Evolutionary conservation across 2,888 invertebrate species (phyloP).

Genomic region (Mylabris sibirica): DNA sequence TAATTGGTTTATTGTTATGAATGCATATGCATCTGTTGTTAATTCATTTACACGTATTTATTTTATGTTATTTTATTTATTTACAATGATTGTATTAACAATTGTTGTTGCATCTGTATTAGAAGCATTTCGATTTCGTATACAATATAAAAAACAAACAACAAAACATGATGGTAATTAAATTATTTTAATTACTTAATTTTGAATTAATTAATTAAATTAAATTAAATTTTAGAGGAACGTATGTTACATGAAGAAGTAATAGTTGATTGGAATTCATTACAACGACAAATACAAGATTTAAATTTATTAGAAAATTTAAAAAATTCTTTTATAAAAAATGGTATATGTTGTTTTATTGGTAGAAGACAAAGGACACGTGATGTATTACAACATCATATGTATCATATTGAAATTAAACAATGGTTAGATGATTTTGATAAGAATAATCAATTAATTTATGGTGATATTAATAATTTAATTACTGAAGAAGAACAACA

Average conservation of each 20-base stretch:
- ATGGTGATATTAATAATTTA: background rate
- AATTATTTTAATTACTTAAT: too few relatives aligned
- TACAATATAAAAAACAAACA: slow-evolving; percentile 85
- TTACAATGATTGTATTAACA: slow-evolving; percentile 90
- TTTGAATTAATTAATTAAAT: too few relatives aligned
- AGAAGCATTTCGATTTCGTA: slow-evolving; percentile 87
- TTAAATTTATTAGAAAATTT: slow-evolving; percentile 63
- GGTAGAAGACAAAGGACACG: slow-evolving; percentile 78
- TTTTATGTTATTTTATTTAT: slow-evolving; percentile 88
- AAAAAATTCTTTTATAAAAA: slow-evolving; percentile 62
- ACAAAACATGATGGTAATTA: slow-evolving; percentile 78
- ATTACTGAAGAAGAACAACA: background rate
- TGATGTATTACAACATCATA: slow-evolving; percentile 77
- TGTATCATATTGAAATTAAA: slow-evolving; percentile 78
- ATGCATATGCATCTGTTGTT: slow-evolving; percentile 77
- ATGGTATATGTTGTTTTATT: slow-evolving; percentile 71
- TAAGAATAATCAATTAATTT: background rate
- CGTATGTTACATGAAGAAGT: slow-evolving; percentile 79
- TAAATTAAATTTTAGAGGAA: slow-evolving; percentile 66
- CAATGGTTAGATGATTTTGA: slow-evolving; percentile 78
- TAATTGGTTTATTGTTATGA: slow-evolving; percentile 94
- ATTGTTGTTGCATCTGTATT: slow-evolving; percentile 89
- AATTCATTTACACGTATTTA: slow-evolving; percentile 80
- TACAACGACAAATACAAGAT: slow-evolving; percentile 67
- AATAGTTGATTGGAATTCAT: slow-evolving; percentile 74